Percentiles rank a stretch among this genome's conserved stretches.
Conservation (phyloP, 2,888 invertebrate genomes). For the Oscheius sp. region DNA sequence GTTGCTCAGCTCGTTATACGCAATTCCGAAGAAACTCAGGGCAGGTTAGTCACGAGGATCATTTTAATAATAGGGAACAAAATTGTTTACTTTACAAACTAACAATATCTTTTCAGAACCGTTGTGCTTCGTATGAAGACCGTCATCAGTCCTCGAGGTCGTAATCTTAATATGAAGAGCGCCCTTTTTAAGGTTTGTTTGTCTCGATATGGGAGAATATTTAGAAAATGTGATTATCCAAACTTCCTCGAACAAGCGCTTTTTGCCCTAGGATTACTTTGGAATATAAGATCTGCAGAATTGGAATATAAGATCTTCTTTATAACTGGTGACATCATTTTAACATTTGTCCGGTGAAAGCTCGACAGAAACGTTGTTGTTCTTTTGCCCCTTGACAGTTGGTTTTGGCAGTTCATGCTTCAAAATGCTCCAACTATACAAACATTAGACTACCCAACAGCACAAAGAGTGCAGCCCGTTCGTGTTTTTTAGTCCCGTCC, state of each 20-base stretch:
- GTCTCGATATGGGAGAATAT: not conserved
- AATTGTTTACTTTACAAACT: not conserved
- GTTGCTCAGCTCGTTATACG: conserved; percentile 17
- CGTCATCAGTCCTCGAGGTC: conserved; percentile 92
- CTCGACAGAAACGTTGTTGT: not conserved
- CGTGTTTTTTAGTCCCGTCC: conserved; percentile 12
- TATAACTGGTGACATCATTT: too few species aligned
- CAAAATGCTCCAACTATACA: not conserved
- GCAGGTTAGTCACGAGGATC: conserved; percentile 11
- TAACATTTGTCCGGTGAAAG: not conserved
- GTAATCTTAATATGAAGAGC: conserved; percentile 91
- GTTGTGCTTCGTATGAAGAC: conserved; percentile 87
- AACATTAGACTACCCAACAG: conserved; percentile 10
- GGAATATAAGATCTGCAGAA: not conserved
- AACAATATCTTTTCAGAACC: conserved; percentile 22
- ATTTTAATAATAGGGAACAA: not conserved
- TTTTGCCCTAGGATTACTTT: not conserved
- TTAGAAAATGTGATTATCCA: not conserved
- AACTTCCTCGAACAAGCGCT: not conserved
- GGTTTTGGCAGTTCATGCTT: conserved; percentile 9
- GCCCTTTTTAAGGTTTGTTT: conserved; percentile 88
- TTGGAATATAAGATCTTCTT: too few species aligned
- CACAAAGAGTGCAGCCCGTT: conserved; percentile 6
- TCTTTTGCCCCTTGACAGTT: conserved; percentile 9
- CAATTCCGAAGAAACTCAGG: conserved; percentile 19